These are phyloP conservation scores for Onychomys arenicola DNA, from an alignment of 2,797 vertebrate genomes.

Conservation along the genomic window DNA sequence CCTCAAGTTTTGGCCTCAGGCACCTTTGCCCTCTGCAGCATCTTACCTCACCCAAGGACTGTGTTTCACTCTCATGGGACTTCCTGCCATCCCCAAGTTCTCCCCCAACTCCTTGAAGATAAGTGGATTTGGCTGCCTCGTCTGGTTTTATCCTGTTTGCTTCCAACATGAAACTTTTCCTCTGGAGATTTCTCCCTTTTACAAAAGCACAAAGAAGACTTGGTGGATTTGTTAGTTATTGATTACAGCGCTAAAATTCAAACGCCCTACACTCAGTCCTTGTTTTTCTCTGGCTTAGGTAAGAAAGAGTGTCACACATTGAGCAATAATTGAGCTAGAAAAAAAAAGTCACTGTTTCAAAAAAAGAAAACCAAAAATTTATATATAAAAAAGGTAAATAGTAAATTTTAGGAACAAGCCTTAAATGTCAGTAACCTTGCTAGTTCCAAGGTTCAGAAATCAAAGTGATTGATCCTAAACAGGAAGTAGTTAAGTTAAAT, in stretches of 20 bases:
- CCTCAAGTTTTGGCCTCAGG: not conserved
- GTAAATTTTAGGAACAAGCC: not conserved
- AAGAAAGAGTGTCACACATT: not conserved
- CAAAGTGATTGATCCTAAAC: not conserved
- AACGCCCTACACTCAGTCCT: not conserved
- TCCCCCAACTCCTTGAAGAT: not conserved
- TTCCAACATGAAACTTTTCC: constrained; percentile 8
- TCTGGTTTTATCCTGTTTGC: not conserved
- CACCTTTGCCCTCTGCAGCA: not conserved
- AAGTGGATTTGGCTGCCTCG: not conserved
- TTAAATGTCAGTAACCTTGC: not conserved
- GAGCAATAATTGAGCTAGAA: not conserved
- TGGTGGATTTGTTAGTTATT: not conserved
- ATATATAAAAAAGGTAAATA: not conserved
- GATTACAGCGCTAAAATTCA: not conserved
- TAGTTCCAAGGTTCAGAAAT: not conserved
- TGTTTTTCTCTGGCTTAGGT: not conserved
- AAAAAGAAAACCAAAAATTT: not conserved
- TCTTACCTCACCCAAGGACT: not conserved
- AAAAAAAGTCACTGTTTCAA: not conserved
- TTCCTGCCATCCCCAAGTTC: not conserved
- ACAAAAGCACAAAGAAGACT: not conserved
- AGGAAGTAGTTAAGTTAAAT: not conserved
- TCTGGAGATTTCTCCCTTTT: not conserved
- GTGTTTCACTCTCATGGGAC: not conserved